Percentiles rank a stretch among this genome's conserved stretches.
Conservation (phyloP, 1,140 invertebrate genomes). For the Polypedilum vanderplanki region DNA sequence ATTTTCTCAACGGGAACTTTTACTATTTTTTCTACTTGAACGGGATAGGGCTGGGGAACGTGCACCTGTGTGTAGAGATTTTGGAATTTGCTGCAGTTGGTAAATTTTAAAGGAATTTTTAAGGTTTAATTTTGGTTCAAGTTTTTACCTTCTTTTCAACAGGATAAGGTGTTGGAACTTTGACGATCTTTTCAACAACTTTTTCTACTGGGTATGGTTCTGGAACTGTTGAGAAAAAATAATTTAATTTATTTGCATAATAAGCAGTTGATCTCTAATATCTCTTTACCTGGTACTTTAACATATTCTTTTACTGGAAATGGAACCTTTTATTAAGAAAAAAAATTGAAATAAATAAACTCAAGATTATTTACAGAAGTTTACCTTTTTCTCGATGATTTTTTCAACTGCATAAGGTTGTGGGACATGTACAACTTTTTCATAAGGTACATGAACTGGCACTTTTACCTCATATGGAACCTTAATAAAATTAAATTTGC, state of each 20-base stretch:
- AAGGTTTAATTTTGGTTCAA: too few species aligned
- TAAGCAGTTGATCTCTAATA: too few species aligned
- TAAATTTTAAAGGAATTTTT: background rate
- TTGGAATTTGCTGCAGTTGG: slow-evolving; percentile 3
- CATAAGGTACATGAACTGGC: background rate
- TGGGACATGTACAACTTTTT: slow-evolving; percentile 38
- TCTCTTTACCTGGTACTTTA: slow-evolving; percentile 20
- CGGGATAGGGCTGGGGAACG: slow-evolving; percentile 44
- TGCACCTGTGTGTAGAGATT: slow-evolving; percentile 37
- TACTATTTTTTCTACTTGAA: slow-evolving; percentile 46
- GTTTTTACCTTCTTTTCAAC: slow-evolving; percentile 45
- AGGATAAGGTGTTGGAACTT: slow-evolving; percentile 52
- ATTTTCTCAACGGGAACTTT: slow-evolving; percentile 44
- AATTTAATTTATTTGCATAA: background rate
- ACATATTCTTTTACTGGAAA: slow-evolving; percentile 21
- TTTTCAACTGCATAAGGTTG: slow-evolving; percentile 40
- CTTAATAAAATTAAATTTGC: background rate
- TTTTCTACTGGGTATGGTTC: slow-evolving; percentile 37
- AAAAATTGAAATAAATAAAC: background rate
- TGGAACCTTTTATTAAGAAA: slow-evolving; percentile 31
- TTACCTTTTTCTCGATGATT: slow-evolving; percentile 36
- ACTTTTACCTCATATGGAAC: slow-evolving; percentile 46
- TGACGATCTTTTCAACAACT: slow-evolving; percentile 46
- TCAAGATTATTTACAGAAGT: background rate
- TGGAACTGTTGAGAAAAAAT: background rate